These are phyloP conservation scores for Fragum sueziense DNA, from an alignment of 2,888 invertebrate genomes.

Conservation along the genomic window DNA sequence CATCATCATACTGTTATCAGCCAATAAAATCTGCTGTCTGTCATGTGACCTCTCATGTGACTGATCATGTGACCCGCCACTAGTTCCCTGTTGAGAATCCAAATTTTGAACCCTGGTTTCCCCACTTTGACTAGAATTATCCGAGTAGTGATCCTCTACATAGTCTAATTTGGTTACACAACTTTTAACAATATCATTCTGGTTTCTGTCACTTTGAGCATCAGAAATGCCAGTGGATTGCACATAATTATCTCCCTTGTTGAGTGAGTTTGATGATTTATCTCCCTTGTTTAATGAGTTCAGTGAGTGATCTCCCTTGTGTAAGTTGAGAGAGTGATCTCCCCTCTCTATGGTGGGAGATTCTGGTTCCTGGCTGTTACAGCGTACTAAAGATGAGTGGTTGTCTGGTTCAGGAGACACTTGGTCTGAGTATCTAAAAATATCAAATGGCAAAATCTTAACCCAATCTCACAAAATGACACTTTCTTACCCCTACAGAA, in stretches of 20 bases:
- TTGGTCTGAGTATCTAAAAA: slow-evolving; percentile 48
- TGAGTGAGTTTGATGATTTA: not conserved
- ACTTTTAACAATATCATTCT: slow-evolving; percentile 25
- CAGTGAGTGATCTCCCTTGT: slow-evolving; percentile 32
- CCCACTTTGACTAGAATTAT: slow-evolving; percentile 15
- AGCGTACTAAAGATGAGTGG: slow-evolving; percentile 26
- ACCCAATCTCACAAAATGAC: not conserved
- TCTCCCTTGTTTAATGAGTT: not conserved
- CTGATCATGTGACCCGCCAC: slow-evolving; percentile 2
- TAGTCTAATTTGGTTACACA: slow-evolving; percentile 29
- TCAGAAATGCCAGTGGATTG: slow-evolving; percentile 11
- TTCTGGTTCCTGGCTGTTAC: slow-evolving; percentile 62
- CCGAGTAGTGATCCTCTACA: slow-evolving; percentile 57
- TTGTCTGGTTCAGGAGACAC: slow-evolving; percentile 16
- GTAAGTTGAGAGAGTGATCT: slow-evolving; percentile 22
- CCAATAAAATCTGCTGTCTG: slow-evolving; percentile 35
- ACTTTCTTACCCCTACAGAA: not conserved
- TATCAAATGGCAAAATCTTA: too few species aligned
- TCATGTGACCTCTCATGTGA: slow-evolving; percentile 31
- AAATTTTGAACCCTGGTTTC: not conserved
- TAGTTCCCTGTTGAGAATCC: slow-evolving; percentile 2
- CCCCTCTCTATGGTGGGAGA: slow-evolving; percentile 68
- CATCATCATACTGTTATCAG: slow-evolving; percentile 48
- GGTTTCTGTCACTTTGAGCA: slow-evolving; percentile 22
- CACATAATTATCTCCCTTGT: slow-evolving; percentile 13